Evolutionary conservation across 1,140 invertebrate genomes (phyloP).

Genomic region (Halictus rubicundus): DNA sequence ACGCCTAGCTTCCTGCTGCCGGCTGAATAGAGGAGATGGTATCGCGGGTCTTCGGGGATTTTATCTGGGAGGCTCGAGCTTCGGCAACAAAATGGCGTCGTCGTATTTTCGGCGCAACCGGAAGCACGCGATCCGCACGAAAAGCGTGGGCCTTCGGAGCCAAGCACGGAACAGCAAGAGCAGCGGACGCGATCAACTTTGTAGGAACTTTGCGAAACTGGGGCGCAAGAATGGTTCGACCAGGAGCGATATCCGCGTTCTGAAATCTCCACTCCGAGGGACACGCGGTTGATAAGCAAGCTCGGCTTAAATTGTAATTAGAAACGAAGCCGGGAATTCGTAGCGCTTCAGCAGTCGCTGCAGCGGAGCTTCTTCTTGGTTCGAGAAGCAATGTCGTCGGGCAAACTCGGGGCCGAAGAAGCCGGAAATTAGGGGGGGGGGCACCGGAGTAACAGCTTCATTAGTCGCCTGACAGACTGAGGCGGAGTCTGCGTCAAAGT

Average conservation of each 20-base stretch:
- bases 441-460: slow-evolving; percentile 6
- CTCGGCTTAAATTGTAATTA: slow-evolving; percentile 42
- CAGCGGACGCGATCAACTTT: background rate
- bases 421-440: slow-evolving; percentile 8
- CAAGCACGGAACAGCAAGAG: too few species aligned
- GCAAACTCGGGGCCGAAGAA: background rate
- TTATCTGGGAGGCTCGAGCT: background rate
- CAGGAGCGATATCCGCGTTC: background rate
- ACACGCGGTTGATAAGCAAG: background rate
- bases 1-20: background rate
- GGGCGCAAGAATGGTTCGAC: slow-evolving; percentile 18
- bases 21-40: background rate
- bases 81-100: too few species aligned
- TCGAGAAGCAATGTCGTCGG: too few species aligned
- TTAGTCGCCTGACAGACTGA: slow-evolving; percentile 1
- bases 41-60: background rate
- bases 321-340: slow-evolving; percentile 29
- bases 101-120: too few species aligned
- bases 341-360: slow-evolving; percentile 1
- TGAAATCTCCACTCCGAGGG: slow-evolving; percentile 7
- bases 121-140: too few species aligned
- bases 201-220: slow-evolving; percentile 13
- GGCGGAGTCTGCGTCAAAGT: background rate
- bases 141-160: too few species aligned
- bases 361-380: background rate